Conservation (phyloP, 2,113 vertebrate genomes). For the Dasypus novemcinctus region DNA sequence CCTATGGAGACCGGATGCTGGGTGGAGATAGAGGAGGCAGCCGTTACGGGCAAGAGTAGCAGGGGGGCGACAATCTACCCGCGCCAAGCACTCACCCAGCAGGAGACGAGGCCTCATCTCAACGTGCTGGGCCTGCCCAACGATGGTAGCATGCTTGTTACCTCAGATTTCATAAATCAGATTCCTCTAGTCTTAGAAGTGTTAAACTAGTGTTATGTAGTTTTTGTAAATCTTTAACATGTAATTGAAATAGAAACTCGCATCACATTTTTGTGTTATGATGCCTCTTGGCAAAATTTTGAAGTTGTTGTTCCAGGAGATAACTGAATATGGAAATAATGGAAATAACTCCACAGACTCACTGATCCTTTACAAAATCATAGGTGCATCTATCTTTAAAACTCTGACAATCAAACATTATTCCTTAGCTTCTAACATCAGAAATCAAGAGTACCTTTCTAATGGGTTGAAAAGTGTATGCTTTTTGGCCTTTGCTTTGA, state of each 20-base stretch:
- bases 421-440: not conserved
- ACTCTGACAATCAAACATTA: not conserved
- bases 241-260: slow-evolving; percentile 52
- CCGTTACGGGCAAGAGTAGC: no score
- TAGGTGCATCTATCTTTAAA: not conserved
- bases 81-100: no score
- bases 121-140: no score
- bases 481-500: not conserved
- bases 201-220: not conserved
- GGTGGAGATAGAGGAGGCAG: no score
- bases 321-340: slow-evolving; percentile 29
- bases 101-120: no score
- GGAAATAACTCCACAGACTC: not conserved
- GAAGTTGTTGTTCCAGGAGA: slow-evolving; percentile 29
- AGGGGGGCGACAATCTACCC: no score
- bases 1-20: no score
- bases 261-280: not conserved
- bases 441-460: not conserved
- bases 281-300: not conserved
- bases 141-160: no score
- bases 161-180: not conserved
- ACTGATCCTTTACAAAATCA: slow-evolving; percentile 16
- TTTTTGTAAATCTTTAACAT: slow-evolving; percentile 9
- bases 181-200: not conserved
- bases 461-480: not conserved